Evolutionary conservation across 1,140 invertebrate species (phyloP).

Genomic region (Helicoverpa armigera): DNA sequence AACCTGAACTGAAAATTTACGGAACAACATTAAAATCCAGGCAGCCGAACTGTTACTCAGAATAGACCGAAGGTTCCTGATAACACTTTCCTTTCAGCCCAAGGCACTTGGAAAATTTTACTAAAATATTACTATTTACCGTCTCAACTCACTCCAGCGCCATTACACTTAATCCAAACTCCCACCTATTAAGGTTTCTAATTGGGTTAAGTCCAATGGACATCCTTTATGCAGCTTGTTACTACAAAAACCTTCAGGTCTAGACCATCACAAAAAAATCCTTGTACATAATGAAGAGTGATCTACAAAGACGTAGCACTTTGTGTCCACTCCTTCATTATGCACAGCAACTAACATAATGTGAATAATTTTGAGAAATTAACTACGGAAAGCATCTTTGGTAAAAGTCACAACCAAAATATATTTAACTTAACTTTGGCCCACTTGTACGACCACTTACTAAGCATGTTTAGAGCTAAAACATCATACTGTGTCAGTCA

Average conservation of each 20-base stretch:
- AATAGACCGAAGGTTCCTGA: neutral
- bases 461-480: too few relatives aligned
- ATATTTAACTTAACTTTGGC: too few relatives aligned
- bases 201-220: neutral
- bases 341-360: too few relatives aligned
- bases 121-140: conserved; percentile 41
- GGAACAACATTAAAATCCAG: neutral
- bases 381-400: too few relatives aligned
- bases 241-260: conserved; percentile 1
- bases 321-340: too few relatives aligned
- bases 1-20: neutral
- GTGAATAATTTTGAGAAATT: too few relatives aligned
- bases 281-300: too few relatives aligned
- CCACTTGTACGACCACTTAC: too few relatives aligned
- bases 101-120: conserved; percentile 51
- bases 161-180: neutral
- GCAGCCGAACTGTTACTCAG: conserved; percentile 22
- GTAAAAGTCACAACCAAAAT: too few relatives aligned
- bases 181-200: neutral
- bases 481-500: too few relatives aligned
- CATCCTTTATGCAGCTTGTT: neutral
- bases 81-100: conserved; percentile 4
- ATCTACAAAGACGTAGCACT: too few relatives aligned
- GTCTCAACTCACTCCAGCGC: conserved; percentile 9
- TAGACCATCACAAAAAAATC: neutral